phyloP scores from a whole-genome alignment of 30 jellyfish, hydroid and myxozoan species.

The Clytia hemisphaerica region DNA sequence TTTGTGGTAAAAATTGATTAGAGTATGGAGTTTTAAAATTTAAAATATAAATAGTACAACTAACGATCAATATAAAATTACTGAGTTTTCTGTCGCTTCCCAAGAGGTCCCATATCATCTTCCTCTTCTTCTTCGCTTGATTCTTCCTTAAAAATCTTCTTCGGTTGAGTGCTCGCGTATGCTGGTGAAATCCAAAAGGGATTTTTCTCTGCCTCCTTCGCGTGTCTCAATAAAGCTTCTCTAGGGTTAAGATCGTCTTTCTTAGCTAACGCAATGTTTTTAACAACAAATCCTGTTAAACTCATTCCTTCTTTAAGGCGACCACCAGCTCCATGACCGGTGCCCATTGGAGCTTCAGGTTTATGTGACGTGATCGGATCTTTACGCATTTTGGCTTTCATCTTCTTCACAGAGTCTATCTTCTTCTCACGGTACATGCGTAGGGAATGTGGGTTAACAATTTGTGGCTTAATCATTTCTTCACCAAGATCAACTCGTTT shows the following conservation, averaged over 20 bases:
- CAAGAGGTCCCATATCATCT: no score
- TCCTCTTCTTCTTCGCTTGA: slow-evolving; percentile 45
- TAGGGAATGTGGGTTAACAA: slow-evolving; percentile 76
- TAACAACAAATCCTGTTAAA: slow-evolving; percentile 85
- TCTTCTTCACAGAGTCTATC: slow-evolving; percentile 71
- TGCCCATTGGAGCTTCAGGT: slow-evolving; percentile 90
- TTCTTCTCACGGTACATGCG: slow-evolving; percentile 79
- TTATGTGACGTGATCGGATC: slow-evolving; percentile 80
- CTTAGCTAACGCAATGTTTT: slow-evolving; percentile 73
- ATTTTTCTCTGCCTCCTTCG: slow-evolving; percentile 91
- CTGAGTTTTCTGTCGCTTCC: no score
- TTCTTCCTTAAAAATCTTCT: slow-evolving; percentile 31
- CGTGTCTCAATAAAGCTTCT: slow-evolving; percentile 86
- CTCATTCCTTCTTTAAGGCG: slow-evolving; percentile 86
- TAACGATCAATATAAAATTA: no score
- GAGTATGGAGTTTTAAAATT: no score
- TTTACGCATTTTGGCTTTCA: slow-evolving; percentile 64
- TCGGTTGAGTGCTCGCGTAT: slow-evolving; percentile 58
- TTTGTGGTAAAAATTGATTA: no score
- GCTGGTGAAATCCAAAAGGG: slow-evolving; percentile 97
- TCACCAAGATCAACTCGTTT: slow-evolving; percentile 86
- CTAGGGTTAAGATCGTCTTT: slow-evolving; percentile 87
- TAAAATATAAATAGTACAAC: no score
- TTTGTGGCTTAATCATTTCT: slow-evolving; percentile 53
- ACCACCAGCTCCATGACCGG: slow-evolving; percentile 80